Evolutionary conservation across 2,888 invertebrate genomes (phyloP).

Genomic region (Scrobipalpa atriplicella): DNA sequence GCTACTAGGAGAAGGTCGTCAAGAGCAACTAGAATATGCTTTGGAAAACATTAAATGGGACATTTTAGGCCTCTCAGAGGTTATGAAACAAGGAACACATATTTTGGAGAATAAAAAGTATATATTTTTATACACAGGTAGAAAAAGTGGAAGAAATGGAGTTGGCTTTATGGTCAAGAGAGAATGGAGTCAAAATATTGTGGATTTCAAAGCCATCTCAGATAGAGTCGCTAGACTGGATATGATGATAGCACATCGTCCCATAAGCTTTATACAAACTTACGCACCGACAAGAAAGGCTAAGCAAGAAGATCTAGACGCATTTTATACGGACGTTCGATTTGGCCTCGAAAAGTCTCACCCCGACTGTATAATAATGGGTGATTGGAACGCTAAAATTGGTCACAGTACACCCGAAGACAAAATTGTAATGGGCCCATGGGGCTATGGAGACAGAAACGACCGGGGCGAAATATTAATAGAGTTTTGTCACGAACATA

Average conservation of each 20-base stretch:
- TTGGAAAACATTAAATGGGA: conserved; percentile 3
- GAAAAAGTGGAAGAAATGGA: conserved; percentile 2
- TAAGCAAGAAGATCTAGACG: not conserved
- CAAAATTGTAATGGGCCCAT: conserved; percentile 1
- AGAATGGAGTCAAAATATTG: not conserved
- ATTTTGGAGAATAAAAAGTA: conserved; percentile 3
- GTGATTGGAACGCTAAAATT: conserved; percentile 12
- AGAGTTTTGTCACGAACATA: not conserved
- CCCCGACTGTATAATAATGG: not conserved
- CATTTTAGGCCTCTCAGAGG: not conserved
- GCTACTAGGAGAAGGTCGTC: not conserved
- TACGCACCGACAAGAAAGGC: not conserved
- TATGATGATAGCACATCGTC: not conserved
- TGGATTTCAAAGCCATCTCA: not conserved
- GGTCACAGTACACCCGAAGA: not conserved
- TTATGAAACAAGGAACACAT: not conserved
- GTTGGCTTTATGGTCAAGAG: not conserved
- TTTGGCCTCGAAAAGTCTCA: not conserved
- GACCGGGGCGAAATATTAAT: not conserved
- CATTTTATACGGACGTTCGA: not conserved
- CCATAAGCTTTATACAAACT: not conserved
- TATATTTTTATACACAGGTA: not conserved
- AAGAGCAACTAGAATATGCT: not conserved
- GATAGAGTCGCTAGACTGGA: not conserved
- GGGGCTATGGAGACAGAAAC: conserved; percentile 5